Evolutionary conservation across 2,888 invertebrate species (phyloP), one percentile per base, ranked within the genome.

Genomic region (Micoletzkya japonica): DNA sequence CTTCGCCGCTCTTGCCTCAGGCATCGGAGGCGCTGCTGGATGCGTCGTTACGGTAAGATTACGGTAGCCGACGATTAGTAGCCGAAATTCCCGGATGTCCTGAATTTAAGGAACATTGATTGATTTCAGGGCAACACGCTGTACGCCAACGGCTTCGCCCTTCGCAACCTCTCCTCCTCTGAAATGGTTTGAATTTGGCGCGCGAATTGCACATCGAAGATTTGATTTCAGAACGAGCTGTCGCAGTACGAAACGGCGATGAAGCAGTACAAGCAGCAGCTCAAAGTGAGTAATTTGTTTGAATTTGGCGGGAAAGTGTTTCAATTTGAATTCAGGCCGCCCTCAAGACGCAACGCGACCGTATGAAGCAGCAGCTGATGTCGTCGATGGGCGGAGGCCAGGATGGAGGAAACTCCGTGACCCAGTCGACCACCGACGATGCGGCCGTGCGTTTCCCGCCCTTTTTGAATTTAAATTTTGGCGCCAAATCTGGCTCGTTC

Each of bases 41-140:
- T 83, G 83, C 70, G 83, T 83, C n/a, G 83, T 83, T 44, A 83
- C 83, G 49, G 80, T 79, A 57, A 50, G 74, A 49, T 20, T 44
- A 14, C 44, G 44, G n/a, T n/a, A n/a, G n/a, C 6, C 4, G 50
- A 30, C 7, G 28, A 36, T 2, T 20, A 50, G 39, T 30, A 28
- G 20, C 28, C 49, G 28, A 17, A 10, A 20, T 32, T 50, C 17
- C 26, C 56, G 24, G 20, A 2, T 32, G 63, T 24, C 4, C 32
- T n/a, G 2, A 6, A 26, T 50, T 68, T 32, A 50, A 56, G 54
- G 56, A 24, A 71, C 52, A 60, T 61, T 2, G 54, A 56, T 39
- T 17, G 39, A 7, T 39, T 73, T 57, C 24, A 76, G 74, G 78
- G 78, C 68, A 80, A 81, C 70, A 74, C 73, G 32, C 77, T 84